Base-by-base conservation (phyloP, 2,113 vertebrate species). In the Rhagologus leucostigma region DNA sequence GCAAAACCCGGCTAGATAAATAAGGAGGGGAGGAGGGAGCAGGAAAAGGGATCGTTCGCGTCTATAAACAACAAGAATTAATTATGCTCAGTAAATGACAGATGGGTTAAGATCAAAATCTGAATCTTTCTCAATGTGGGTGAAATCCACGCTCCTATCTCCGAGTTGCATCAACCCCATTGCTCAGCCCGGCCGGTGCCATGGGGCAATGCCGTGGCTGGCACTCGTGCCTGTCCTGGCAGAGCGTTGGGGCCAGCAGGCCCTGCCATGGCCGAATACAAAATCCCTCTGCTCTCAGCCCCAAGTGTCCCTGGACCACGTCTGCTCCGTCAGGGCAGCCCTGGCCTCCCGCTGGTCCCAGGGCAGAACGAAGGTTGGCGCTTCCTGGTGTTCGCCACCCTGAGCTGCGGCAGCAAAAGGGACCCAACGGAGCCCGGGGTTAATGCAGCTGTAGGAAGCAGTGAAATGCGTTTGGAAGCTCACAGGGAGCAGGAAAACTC, bases 1-100 rank as follows among this genome's bases (percentile, higher is more conserved):
- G 98, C 98, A 98, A 98, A 98, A 97, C 96, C 74, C 88, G 19
- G 83, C 76, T 95, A 95, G 87, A 97, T 96, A 97, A 97, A 97
- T 96, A 94, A 50, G 69, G 84, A 84, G 49, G 42, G 46, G 84
- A 87, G 76, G 68, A 69, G 76, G 59, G 89, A 84, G 79, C n/a
- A 12, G 84, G 88, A 6, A 71, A 52, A 76, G 21, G 70, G 73
- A 69, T 35, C 84, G 73, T 89, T 95, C 76, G 27, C 76, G 78
- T 94, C 88, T 94, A 22, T 94, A 94, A 96, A 95, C 93, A 95
- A 96, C 27, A 17, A 53, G 85, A 78, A 84, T 90, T 78, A 96
- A 95, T 96, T 93, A 42, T 2, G 49, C 37, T 84, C 73, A 5
- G 32, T 68, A 90, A 89, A 89, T 73, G 79, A 70, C 93, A 93